These are phyloP conservation scores for Phasianus colchicus DNA, from an alignment of 2,113 vertebrate species.

Conservation along the genomic window DNA sequence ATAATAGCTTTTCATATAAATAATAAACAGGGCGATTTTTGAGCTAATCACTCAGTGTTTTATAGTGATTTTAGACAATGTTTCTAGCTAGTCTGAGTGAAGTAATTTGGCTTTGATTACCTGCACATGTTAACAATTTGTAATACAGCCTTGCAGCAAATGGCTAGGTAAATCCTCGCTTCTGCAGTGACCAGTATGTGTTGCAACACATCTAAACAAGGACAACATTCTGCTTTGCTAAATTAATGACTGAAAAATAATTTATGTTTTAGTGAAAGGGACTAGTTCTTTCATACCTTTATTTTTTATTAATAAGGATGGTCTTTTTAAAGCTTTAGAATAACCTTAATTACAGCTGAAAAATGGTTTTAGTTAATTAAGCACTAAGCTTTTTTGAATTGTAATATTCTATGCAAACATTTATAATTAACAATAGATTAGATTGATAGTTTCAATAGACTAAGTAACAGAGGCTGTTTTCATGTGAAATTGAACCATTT, in stretches of 20 bases:
- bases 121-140: neutral
- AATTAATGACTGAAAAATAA: neutral
- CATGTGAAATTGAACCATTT: neutral
- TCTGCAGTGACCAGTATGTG: neutral
- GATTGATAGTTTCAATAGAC: conserved; percentile 21
- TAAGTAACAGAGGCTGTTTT: neutral
- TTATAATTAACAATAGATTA: conserved; percentile 31
- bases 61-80: neutral
- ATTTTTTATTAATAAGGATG: neutral
- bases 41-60: neutral
- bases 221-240: neutral
- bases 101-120: neutral
- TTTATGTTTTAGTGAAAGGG: neutral
- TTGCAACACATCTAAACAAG: neutral
- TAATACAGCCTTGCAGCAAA: neutral
- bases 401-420: conserved; percentile 1
- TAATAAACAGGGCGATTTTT: neutral
- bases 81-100: neutral
- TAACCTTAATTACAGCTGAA: conserved; percentile 41
- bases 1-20: neutral
- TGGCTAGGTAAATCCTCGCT: neutral
- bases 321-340: neutral
- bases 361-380: conserved; percentile 17
- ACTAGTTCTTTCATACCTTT: neutral
- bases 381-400: conserved; percentile 26